These are phyloP conservation scores for Gymnothorax javanicus DNA, from an alignment of 2,797 vertebrate genomes.

Conservation along the genomic window DNA sequence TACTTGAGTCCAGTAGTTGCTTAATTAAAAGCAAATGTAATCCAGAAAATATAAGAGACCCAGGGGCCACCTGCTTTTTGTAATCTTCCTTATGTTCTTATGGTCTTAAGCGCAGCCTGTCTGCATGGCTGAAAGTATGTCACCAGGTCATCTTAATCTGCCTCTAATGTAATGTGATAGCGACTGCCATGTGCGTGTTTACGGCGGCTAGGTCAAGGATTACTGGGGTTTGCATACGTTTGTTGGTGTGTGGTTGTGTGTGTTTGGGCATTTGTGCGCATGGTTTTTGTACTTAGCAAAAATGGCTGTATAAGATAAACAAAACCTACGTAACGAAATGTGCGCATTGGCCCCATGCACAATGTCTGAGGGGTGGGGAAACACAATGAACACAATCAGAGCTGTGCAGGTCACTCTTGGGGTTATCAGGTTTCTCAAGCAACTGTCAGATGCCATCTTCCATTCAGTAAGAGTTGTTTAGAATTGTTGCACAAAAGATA, in stretches of 20 bases:
- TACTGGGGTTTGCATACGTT: background rate
- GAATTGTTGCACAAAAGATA: no score
- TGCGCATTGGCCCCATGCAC: no score
- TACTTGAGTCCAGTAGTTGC: background rate
- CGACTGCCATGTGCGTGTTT: background rate
- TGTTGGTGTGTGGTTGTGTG: background rate
- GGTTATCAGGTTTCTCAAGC: no score
- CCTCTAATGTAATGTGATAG: slow-evolving; percentile 5
- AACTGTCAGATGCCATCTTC: no score
- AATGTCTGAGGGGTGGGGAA: no score
- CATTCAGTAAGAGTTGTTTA: no score
- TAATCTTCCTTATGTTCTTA: slow-evolving; percentile 26
- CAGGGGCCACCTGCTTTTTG: background rate
- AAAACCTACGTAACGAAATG: no score
- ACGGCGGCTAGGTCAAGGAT: background rate
- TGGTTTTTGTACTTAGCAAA: no score
- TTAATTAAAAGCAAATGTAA: background rate
- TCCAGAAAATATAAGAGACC: background rate
- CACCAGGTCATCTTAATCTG: slow-evolving; percentile 17
- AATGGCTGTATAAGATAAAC: no score
- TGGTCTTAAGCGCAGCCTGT: slow-evolving; percentile 18
- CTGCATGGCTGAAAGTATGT: slow-evolving; percentile 21
- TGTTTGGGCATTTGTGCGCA: background rate
- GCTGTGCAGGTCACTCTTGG: no score
- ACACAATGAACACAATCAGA: no score